Evolutionary conservation across 1,140 invertebrate genomes (phyloP).

Genomic region (Pachypsylla venusta): DNA sequence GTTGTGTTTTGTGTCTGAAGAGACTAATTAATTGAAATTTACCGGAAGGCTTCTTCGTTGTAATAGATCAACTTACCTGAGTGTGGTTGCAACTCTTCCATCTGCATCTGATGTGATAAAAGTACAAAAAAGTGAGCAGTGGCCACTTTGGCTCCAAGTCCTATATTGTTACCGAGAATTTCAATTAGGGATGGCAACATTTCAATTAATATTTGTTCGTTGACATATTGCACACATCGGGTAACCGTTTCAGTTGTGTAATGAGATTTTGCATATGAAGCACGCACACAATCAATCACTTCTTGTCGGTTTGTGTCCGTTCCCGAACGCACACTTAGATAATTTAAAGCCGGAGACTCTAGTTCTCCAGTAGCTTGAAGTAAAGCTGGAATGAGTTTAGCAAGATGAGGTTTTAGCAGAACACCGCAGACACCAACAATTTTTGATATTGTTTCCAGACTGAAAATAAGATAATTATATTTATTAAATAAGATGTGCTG

Average conservation of each 20-base stretch:
- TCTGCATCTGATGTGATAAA: slow-evolving; percentile 42
- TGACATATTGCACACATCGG: slow-evolving; percentile 72
- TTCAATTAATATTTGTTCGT: slow-evolving; percentile 54
- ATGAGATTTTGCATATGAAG: slow-evolving; percentile 60
- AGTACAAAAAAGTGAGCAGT: slow-evolving; percentile 70
- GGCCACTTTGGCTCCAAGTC: slow-evolving; percentile 69
- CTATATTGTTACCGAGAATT: slow-evolving; percentile 59
- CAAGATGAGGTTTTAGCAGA: slow-evolving; percentile 61
- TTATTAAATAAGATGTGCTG: too few relatives aligned
- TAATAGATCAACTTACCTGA: slow-evolving; percentile 36
- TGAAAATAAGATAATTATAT: too few relatives aligned
- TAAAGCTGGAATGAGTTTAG: slow-evolving; percentile 64
- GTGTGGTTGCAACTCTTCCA: slow-evolving; percentile 41
- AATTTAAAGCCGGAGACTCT: slow-evolving; percentile 60
- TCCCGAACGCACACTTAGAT: slow-evolving; percentile 56
- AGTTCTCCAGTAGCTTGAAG: slow-evolving; percentile 69
- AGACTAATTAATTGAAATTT: too few relatives aligned
- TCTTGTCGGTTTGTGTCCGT: slow-evolving; percentile 49
- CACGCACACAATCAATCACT: slow-evolving; percentile 55
- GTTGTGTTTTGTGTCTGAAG: too few relatives aligned
- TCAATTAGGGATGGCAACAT: slow-evolving; percentile 68
- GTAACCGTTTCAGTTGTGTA: slow-evolving; percentile 78
- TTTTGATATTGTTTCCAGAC: slow-evolving; percentile 67
- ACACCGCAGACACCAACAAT: slow-evolving; percentile 62
- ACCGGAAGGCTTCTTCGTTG: too few relatives aligned